Base-by-base conservation (phyloP, 2,888 invertebrate species). In the Dendrolimus houi region DNA sequence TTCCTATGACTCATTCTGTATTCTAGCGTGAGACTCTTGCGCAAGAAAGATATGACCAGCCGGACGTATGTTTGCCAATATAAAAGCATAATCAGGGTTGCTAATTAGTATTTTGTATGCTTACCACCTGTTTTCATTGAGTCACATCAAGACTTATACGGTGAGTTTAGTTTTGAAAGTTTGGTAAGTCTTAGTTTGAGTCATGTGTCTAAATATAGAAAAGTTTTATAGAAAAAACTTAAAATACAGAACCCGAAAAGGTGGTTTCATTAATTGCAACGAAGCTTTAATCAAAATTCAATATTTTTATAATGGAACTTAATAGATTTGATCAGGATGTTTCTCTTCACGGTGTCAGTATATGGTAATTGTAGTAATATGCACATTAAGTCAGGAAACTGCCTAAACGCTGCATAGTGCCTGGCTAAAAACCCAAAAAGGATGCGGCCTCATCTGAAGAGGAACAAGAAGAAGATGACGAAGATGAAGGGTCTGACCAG, bases 401-500 rank as follows among this genome's bases (percentile, higher is more conserved):
- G 17, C 17, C 17, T 17, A 2, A 17, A 17, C 2, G 17, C 2
- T 17, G 17, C 17, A 17, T 17, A 17, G 17, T 17, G 1, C 3
- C 17, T 3, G 17, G 17, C 17, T 3, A 17, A 17, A 3, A 17
- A n/a, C 84, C 91, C 52, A 89, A 90, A 69, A 90, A 91, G 74
- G 88, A 89, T 69, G 90, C 87, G 12, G 85, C 84, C 52, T 87
- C 90, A 52, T 76, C 87, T 58, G 91, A 91, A 64, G 91, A 91
- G 65, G 89, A 91, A 70, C 88, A 90, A 58, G 91, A 91, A 53
- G 86, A 87, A 54, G 90, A 91, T 61, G 90, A 91, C 53, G 91
- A 90, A 41, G 90, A 91, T 55, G 90, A 91, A 62, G 91, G 85
- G 67, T 91, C 91, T 68, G 91, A 91, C 79, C 87, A 91, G 83